phyloP scores from a whole-genome alignment of 2,113 vertebrate species.

The Baryphthengus martii region DNA sequence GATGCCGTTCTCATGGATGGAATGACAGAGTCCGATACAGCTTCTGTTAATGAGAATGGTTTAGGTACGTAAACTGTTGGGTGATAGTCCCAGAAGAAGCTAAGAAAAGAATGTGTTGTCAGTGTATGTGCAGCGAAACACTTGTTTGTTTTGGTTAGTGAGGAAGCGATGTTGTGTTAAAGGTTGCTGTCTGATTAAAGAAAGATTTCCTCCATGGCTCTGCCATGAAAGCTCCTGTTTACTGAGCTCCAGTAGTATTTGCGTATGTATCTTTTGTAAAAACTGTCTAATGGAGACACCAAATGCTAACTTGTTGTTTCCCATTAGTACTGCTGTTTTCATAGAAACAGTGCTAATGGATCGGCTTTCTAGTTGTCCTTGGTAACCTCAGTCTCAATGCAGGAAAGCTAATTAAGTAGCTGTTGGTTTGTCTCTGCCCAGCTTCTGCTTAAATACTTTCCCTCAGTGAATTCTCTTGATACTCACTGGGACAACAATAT shows the following conservation, averaged over 20 bases:
- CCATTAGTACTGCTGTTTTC: background rate
- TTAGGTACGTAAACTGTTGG: slow-evolving; percentile 82
- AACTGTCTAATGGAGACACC: background rate
- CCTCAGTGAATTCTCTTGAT: background rate
- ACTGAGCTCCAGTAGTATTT: slow-evolving; percentile 14
- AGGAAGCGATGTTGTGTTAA: background rate
- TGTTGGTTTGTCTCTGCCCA: background rate
- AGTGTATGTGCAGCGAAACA: background rate
- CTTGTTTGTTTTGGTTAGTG: slow-evolving; percentile 29
- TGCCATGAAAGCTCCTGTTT: background rate
- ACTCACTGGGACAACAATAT: background rate
- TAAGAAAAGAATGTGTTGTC: background rate
- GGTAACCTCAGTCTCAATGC: background rate
- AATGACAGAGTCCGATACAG: slow-evolving; percentile 95
- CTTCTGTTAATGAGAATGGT: slow-evolving; percentile 96
- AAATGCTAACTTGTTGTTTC: background rate
- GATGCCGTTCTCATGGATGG: slow-evolving; percentile 93
- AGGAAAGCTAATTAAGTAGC: slow-evolving; percentile 17
- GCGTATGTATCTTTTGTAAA: slow-evolving; percentile 1
- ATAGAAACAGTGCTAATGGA: background rate
- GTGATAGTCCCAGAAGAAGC: background rate
- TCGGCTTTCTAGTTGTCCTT: background rate
- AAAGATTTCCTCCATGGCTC: background rate
- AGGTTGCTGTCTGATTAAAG: slow-evolving; percentile 26
- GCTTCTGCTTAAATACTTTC: slow-evolving; percentile 25